Evolutionary conservation across 2,797 vertebrate genomes (phyloP).

Genomic region (Rhinophrynus dorsalis): DNA sequence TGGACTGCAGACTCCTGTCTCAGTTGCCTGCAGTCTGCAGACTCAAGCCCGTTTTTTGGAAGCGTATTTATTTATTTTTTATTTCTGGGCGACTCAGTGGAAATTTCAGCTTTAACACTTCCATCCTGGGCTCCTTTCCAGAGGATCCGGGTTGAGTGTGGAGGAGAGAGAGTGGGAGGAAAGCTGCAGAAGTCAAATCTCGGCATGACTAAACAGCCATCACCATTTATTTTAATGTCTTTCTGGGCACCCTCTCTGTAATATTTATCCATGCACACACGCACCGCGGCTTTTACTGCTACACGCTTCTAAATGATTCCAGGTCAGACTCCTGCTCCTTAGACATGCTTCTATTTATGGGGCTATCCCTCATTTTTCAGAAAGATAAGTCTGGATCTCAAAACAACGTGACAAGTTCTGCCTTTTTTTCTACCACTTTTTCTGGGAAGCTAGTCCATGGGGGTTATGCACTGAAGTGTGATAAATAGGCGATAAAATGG

Average conservation of each 20-base stretch:
- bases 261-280: neutral
- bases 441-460: no score
- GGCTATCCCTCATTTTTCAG: slow-evolving; percentile 5
- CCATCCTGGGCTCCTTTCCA: slow-evolving; percentile 12
- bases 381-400: neutral
- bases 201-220: neutral
- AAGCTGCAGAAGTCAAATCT: neutral
- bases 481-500: no score
- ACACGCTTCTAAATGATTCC: slow-evolving; percentile 20
- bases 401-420: neutral
- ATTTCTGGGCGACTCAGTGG: slow-evolving; percentile 37
- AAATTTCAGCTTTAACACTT: slow-evolving; percentile 29
- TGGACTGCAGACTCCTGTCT: neutral
- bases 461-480: no score
- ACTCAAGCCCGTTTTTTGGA: slow-evolving; percentile 14
- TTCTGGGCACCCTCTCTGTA: slow-evolving; percentile 21
- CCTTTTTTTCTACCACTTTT: neutral
- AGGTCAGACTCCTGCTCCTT: slow-evolving; percentile 18
- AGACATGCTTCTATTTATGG: slow-evolving; percentile 25
- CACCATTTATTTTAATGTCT: slow-evolving; percentile 49
- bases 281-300: neutral
- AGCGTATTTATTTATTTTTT: slow-evolving; percentile 35
- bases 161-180: slow-evolving; percentile 10
- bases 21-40: neutral
- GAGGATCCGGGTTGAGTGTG: neutral